phyloP scores from a whole-genome alignment of 1,140 invertebrate genomes.

The Drosophila chauvacae region DNA sequence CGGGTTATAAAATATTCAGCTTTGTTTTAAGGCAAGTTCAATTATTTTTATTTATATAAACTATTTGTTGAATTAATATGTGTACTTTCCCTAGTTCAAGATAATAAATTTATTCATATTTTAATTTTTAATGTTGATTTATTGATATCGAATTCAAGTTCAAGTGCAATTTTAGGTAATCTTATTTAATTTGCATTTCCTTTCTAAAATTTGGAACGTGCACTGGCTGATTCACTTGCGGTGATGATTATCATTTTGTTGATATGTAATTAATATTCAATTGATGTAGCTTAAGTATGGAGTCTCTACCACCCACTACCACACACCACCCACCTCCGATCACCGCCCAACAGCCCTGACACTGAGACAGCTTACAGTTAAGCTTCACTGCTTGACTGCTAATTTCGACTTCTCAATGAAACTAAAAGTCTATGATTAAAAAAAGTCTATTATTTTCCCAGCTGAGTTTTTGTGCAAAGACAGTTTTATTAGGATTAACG shows the following conservation, averaged over 20 bases:
- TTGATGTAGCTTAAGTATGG: constrained; percentile 28
- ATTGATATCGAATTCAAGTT: constrained; percentile 1
- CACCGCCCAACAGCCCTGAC: constrained; percentile 21
- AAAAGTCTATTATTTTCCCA: constrained; percentile 10
- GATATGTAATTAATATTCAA: constrained; percentile 52
- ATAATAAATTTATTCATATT: background rate
- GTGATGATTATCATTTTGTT: constrained; percentile 25
- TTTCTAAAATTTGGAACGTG: constrained; percentile 18
- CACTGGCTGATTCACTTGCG: constrained; percentile 23
- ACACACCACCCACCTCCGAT: background rate
- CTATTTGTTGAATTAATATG: background rate
- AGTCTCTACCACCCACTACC: constrained; percentile 1
- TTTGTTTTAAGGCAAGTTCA: background rate
- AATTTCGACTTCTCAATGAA: constrained; percentile 65
- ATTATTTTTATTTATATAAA: background rate
- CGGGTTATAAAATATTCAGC: background rate
- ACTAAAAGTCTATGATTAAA: constrained; percentile 41
- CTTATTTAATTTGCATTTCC: constrained; percentile 21
- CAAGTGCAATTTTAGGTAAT: constrained; percentile 3
- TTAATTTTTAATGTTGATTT: background rate
- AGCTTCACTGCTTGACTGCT: constrained; percentile 43
- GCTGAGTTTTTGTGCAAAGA: constrained; percentile 1
- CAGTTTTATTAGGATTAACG: background rate
- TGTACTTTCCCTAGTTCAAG: background rate
- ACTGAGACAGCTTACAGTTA: constrained; percentile 71